These are phyloP conservation scores for Liasis olivaceus DNA, from an alignment of 2,797 vertebrate genomes.

Conservation along the genomic window DNA sequence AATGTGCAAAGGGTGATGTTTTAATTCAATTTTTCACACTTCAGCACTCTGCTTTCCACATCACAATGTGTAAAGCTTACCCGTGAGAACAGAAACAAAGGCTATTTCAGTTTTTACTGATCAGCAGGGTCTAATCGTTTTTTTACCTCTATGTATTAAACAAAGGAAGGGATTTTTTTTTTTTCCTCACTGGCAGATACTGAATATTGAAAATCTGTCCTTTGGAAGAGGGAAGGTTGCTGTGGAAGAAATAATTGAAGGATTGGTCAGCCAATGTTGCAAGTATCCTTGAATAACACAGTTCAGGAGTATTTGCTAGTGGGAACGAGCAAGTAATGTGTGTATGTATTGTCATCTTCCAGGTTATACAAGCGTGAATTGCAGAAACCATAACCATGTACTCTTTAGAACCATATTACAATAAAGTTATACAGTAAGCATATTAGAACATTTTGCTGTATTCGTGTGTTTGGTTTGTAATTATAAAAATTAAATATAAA, in stretches of 20 bases:
- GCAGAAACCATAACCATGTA: background rate
- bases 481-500: background rate
- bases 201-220: background rate
- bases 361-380: background rate
- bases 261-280: background rate
- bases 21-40: constrained; percentile 36
- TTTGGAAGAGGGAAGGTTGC: background rate
- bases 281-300: background rate
- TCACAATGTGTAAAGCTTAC: background rate
- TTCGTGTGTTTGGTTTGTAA: background rate
- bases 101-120: constrained; percentile 3
- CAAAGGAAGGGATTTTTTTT: background rate
- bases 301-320: background rate
- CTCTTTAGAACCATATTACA: background rate
- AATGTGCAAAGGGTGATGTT: background rate
- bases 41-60: background rate
- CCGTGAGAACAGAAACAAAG: background rate
- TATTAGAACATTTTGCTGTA: background rate
- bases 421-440: background rate
- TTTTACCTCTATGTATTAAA: background rate
- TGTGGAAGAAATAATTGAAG: background rate
- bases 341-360: background rate
- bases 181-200: background rate
- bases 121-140: background rate
- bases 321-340: background rate